Percentiles rank a stretch among this genome's conserved stretches.
phyloP scores from a whole-genome alignment of 1,140 invertebrate genomes.

The Babylonia areolata region DNA sequence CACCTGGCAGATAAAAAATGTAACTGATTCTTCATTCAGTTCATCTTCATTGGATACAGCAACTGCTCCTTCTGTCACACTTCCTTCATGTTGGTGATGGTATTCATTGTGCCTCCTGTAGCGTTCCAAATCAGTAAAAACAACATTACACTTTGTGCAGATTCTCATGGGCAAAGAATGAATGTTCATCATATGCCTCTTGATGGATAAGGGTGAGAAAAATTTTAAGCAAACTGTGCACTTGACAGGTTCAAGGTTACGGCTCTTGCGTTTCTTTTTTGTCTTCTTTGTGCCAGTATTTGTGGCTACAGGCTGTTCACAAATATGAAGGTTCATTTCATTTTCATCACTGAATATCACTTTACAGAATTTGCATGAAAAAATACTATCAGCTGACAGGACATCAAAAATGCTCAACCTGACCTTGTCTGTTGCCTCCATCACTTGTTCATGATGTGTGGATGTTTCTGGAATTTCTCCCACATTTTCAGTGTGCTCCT shows the following conservation, averaged over 20 bases:
- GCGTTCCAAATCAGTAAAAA: not conserved
- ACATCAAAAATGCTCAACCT: slow-evolving; percentile 3
- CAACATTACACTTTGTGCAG: not conserved
- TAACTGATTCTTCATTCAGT: not conserved
- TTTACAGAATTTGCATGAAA: not conserved
- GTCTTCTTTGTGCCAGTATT: not conserved
- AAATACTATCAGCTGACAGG: not conserved
- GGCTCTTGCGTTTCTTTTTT: not conserved
- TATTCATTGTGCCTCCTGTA: not conserved
- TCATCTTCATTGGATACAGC: not conserved
- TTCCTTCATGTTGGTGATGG: not conserved
- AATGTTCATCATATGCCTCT: not conserved
- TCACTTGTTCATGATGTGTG: not conserved
- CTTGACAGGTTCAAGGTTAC: not conserved
- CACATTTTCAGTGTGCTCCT: slow-evolving; percentile 16
- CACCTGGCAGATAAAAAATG: not conserved
- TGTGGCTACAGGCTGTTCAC: not conserved
- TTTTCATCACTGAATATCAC: not conserved
- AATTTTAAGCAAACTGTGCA: slow-evolving; percentile 17
- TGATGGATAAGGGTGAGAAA: slow-evolving; percentile 8
- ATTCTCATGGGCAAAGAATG: not conserved
- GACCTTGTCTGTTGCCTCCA: not conserved
- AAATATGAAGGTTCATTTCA: not conserved
- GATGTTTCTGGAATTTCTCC: not conserved
- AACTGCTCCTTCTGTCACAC: not conserved